Base-by-base conservation (phyloP, 2,888 invertebrate genomes). In the Idaea dimidiata region DNA sequence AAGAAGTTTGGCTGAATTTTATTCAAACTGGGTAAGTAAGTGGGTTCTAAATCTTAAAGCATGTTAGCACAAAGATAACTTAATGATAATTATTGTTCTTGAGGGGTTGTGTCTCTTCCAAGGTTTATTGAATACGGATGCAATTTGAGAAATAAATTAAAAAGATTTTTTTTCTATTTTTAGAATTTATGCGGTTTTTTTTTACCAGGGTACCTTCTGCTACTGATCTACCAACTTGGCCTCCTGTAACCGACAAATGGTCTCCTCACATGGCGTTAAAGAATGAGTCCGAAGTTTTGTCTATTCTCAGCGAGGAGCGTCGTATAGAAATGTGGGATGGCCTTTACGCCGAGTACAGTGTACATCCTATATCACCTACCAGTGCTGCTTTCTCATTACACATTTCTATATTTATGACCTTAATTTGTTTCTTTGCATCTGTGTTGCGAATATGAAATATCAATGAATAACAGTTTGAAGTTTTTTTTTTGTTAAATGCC, bases 1-100 rank as follows among this genome's bases (percentile, higher is more conserved):
- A 79, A 57, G 71, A 78, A 57, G 63, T 83, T 8, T 84, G 83
- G 83, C 66, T 71, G 3, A 81, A 80, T 60, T 85, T 83, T 60
- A 73, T 83, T 8, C 80, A 71, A 62, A 77, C 74, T 7, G 80
- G 83, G 84, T 84, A 68, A 73, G 43, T n/a, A n/a, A n/a, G n/a
- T n/a, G n/a, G n/a, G n/a, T 43, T 43, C 1, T 33, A 33, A 10
- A 33, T 33, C 7, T 33, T 33, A 10, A 33, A 33, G 33, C 7
- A 33, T 24, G 24, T 24, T 24, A 33, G 5, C 7, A 33, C 3
- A 33, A 33, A 24, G 24, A n/a, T n/a, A n/a, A n/a, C n/a, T n/a
- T n/a, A n/a, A n/a, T n/a, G n/a, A n/a, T n/a, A n/a, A n/a, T n/a
- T n/a, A n/a, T n/a, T n/a, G n/a, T n/a, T n/a, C n/a, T n/a, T n/a